Evolutionary conservation across 2,113 vertebrate species (phyloP), one percentile per base, ranked within the genome.

Genomic region (Vireo altiloquus): DNA sequence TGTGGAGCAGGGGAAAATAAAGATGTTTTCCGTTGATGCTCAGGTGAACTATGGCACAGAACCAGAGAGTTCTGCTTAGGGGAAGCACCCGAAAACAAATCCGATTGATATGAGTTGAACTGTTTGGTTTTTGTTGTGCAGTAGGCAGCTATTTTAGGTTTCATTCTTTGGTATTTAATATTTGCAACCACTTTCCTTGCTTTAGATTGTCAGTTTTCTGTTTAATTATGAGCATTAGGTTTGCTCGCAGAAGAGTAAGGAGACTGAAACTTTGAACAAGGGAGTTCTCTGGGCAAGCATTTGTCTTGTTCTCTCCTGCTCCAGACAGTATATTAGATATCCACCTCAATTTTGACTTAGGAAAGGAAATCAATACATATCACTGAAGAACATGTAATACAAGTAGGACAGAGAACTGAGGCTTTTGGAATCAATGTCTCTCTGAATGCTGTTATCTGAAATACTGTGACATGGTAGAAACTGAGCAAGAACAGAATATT

Each of bases 291-390:
- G 50, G 56, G 33, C 23, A 28, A 1, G 1, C 0, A 0, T 50
- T 86, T 74, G 19, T 77, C 89, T 80, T 83, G 46, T 46, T 76
- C 15, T 54, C 47, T 83, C 57, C 53, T 50, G 64, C 42, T 70
- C 39, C 77, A 53, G 64, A 53, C 21, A 27, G 28, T 6, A 0
- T 10, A 28, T 22, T 44, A 89, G 35, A 66, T 27, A 81, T 6
- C 42, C 47, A 70, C 68, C 44, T 75, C 30, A 33, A 5, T 56
- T 81, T 31, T 92, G 30, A 74, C 47, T 91, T 37, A 30, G 56
- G 42, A 54, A 70, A 92, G 65, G 24, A 89, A 95, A 95, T 87
- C 84, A 84, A 52, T 81, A 68, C 20, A 13, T 25, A 52, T 66
- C 72, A 66, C 23, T 25, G 69, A 63, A 78, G 49, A 78, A 65